phyloP scores from a whole-genome alignment of 2,113 vertebrate species.

The Nipponia nippon region DNA sequence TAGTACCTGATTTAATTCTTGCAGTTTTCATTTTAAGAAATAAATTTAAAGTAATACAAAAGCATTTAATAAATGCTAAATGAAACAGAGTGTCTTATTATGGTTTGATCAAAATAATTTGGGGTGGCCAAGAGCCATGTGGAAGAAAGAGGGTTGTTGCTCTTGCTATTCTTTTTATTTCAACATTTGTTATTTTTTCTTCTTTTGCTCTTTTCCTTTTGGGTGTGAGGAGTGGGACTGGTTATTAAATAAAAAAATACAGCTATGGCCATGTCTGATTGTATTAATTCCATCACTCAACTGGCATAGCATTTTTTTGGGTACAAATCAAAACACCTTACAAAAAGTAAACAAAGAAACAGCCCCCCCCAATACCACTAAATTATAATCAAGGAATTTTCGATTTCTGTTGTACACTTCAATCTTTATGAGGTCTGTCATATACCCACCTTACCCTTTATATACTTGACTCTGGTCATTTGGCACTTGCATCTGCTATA shows the following conservation, averaged over 20 bases:
- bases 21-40: background rate
- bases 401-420: background rate
- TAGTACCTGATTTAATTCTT: background rate
- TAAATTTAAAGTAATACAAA: background rate
- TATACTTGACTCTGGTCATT: background rate
- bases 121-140: accelerated
- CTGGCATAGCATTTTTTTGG: background rate
- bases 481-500: background rate
- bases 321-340: background rate
- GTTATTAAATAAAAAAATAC: background rate
- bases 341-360: background rate
- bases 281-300: background rate
- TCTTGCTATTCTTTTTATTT: accelerated
- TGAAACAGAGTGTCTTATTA: background rate
- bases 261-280: accelerated
- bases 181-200: background rate
- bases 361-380: accelerated
- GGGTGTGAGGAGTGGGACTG: background rate
- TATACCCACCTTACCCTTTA: background rate
- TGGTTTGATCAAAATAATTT: background rate
- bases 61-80: background rate
- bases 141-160: background rate
- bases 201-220: background rate
- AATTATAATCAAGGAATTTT: background rate
- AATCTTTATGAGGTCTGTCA: background rate